phyloP scores from a whole-genome alignment of 2,113 vertebrate genomes.

The Myxocyprinus asiaticus region DNA sequence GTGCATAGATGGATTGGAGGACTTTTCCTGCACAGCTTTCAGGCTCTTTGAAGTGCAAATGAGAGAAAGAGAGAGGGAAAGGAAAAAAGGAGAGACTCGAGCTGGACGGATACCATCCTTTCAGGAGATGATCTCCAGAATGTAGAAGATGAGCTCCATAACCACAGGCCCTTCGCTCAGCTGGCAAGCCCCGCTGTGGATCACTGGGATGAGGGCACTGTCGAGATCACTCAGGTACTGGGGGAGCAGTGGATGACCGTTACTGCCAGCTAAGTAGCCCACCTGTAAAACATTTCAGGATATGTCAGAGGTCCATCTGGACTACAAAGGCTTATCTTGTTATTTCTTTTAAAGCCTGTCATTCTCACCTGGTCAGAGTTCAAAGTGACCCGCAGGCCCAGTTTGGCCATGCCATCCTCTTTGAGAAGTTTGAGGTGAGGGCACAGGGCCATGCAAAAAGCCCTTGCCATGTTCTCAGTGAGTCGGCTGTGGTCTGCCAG shows the following conservation, averaged over 20 bases:
- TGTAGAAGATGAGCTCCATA: slow-evolving; percentile 99
- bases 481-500: slow-evolving; percentile 95
- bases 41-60: slow-evolving; percentile 89
- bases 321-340: background rate
- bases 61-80: slow-evolving; percentile 35
- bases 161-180: slow-evolving; percentile 91
- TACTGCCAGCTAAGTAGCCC: slow-evolving; percentile 95
- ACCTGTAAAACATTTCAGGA: slow-evolving; percentile 74
- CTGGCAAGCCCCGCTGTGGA: slow-evolving; percentile 94
- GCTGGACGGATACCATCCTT: slow-evolving; percentile 50
- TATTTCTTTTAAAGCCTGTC: background rate
- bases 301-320: background rate
- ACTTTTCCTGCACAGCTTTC: slow-evolving; percentile 73
- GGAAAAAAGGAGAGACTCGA: slow-evolving; percentile 45
- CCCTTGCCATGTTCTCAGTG: slow-evolving; percentile 92
- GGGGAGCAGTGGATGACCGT: slow-evolving; percentile 89
- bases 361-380: slow-evolving; percentile 90
- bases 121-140: slow-evolving; percentile 97
- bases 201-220: slow-evolving; percentile 95
- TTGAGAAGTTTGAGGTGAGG: slow-evolving; percentile 95
- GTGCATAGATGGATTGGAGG: slow-evolving; percentile 89
- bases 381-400: slow-evolving; percentile 91
- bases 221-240: slow-evolving; percentile 98
- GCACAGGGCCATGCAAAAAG: slow-evolving; percentile 92
- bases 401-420: slow-evolving; percentile 95